Conservation (phyloP, 2,797 vertebrate species). For the Scleropages formosus region DNA sequence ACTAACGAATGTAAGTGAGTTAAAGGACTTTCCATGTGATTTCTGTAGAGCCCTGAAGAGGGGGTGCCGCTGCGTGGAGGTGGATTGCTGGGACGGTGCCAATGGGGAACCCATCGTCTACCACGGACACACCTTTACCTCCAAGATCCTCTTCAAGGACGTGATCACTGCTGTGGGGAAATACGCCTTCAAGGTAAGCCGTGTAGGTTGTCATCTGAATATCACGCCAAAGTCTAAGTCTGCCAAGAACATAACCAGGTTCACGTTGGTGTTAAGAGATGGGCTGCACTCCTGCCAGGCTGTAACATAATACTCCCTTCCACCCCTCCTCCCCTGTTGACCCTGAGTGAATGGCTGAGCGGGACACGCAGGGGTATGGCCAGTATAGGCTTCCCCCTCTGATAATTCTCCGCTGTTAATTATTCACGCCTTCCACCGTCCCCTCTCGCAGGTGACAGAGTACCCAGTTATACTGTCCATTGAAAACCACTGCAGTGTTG, state of each 20-base stretch:
- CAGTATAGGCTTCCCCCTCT: slow-evolving; percentile 52
- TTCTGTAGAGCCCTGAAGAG: slow-evolving; percentile 78
- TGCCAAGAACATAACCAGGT: not conserved
- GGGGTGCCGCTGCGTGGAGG: slow-evolving; percentile 87
- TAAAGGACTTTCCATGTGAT: not conserved
- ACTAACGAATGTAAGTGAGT: no score
- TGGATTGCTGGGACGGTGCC: slow-evolving; percentile 93
- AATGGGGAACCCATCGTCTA: slow-evolving; percentile 90
- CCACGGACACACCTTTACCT: slow-evolving; percentile 91
- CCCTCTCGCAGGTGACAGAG: slow-evolving; percentile 71
- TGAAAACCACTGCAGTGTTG: slow-evolving; percentile 89
- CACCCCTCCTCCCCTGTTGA: slow-evolving; percentile 21
- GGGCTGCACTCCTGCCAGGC: not conserved
- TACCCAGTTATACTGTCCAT: slow-evolving; percentile 90
- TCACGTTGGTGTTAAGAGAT: not conserved
- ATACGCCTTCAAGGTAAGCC: slow-evolving; percentile 85
- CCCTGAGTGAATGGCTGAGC: slow-evolving; percentile 34
- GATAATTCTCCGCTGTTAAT: slow-evolving; percentile 46
- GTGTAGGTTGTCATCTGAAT: not conserved
- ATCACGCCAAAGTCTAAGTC: not conserved
- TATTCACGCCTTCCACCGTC: slow-evolving; percentile 36
- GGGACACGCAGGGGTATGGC: slow-evolving; percentile 38
- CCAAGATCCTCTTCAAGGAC: slow-evolving; percentile 93
- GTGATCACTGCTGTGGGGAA: slow-evolving; percentile 80
- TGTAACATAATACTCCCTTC: slow-evolving; percentile 40